phyloP scores from a whole-genome alignment of 2,888 invertebrate species.

The Flexamia atlantica region DNA sequence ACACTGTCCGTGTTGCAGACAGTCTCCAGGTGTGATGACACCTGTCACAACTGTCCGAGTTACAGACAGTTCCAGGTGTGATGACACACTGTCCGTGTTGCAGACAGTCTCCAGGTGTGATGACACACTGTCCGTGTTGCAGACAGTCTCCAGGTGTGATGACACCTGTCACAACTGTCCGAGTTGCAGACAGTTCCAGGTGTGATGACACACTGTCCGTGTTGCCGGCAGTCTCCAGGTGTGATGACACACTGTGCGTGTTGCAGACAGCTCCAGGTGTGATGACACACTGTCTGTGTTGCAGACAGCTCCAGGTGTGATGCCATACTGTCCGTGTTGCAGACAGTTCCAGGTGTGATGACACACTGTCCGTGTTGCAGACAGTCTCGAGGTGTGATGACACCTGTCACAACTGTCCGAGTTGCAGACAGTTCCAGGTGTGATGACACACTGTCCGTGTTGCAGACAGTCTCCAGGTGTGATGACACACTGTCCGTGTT shows the following conservation, averaged over 20 bases:
- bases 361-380: constrained; percentile 73
- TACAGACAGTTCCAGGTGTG: constrained; percentile 10
- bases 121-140: constrained; percentile 74
- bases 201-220: constrained; percentile 82
- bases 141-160: constrained; percentile 67
- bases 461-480: constrained; percentile 33
- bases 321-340: constrained; percentile 78
- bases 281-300: constrained; percentile 61
- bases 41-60: not conserved
- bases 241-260: constrained; percentile 37
- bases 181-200: constrained; percentile 71
- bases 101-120: constrained; percentile 16
- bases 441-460: constrained; percentile 60
- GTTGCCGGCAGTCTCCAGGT: not conserved
- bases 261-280: constrained; percentile 6
- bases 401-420: not conserved
- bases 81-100: constrained; percentile 79
- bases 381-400: not conserved
- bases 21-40: constrained; percentile 25
- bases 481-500: not conserved
- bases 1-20: constrained; percentile 67
- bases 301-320: constrained; percentile 77
- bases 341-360: constrained; percentile 3
- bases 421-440: not conserved
- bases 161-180: not conserved